Evolutionary conservation across 1,140 invertebrate genomes (phyloP).

Genomic region (Drosophila auraria): DNA sequence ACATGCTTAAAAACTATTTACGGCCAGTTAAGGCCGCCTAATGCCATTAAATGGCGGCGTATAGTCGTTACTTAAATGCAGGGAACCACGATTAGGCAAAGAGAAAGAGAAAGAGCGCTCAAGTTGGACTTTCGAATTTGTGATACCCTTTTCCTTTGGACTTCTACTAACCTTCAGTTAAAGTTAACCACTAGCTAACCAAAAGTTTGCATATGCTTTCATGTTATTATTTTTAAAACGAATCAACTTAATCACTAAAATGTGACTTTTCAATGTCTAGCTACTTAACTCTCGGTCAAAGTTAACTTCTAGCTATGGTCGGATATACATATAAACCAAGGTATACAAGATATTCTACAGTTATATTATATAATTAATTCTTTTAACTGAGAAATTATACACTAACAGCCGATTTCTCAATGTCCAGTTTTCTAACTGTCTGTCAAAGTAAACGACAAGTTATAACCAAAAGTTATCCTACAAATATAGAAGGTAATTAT

Average conservation of each 20-base stretch:
- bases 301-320: no score
- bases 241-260: no score
- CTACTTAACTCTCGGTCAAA: no score
- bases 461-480: not conserved
- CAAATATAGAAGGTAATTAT: not conserved
- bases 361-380: no score
- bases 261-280: no score
- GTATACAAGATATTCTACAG: no score
- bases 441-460: not conserved
- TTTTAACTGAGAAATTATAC: no score
- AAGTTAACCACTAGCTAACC: not conserved
- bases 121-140: not conserved
- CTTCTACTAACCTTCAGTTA: not conserved
- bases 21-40: constrained; percentile 30
- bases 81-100: no score
- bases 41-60: constrained; percentile 27
- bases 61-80: not conserved
- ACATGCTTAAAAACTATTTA: constrained; percentile 58
- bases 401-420: not conserved
- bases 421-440: not conserved
- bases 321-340: no score
- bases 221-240: no score
- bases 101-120: not conserved
- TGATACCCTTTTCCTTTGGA: not conserved
- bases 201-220: no score